phyloP scores from a whole-genome alignment of 2,113 vertebrate genomes.

The Atlantisia rogersi region DNA sequence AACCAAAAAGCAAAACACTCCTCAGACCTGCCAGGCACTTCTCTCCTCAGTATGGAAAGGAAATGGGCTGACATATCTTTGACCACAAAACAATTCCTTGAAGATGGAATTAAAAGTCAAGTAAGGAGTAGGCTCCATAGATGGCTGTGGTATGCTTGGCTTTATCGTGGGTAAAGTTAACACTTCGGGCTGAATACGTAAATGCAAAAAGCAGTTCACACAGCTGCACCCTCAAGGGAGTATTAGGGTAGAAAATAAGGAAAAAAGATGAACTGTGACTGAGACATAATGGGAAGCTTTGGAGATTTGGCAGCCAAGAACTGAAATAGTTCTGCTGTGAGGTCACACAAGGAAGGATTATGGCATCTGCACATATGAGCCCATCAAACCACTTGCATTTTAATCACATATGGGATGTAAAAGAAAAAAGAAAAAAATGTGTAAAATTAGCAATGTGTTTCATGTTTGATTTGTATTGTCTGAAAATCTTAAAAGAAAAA shows the following conservation, averaged over 20 bases:
- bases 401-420: background rate
- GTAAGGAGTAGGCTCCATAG: background rate
- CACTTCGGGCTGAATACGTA: background rate
- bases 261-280: background rate
- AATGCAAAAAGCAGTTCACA: background rate
- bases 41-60: background rate
- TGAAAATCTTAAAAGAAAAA: background rate
- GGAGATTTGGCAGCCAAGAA: background rate
- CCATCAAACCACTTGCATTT: background rate
- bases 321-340: conserved; percentile 18
- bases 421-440: background rate
- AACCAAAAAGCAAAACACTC: background rate
- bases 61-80: background rate
- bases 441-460: background rate
- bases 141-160: background rate
- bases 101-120: background rate
- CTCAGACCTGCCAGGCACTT: background rate
- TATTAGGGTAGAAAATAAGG: background rate
- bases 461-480: background rate
- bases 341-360: background rate
- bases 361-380: background rate
- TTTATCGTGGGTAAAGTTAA: background rate
- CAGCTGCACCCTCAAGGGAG: background rate
- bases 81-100: background rate
- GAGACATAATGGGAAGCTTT: background rate